Evolutionary conservation across 2,113 vertebrate species (phyloP).

Genomic region (Mandrillus leucophaeus): DNA sequence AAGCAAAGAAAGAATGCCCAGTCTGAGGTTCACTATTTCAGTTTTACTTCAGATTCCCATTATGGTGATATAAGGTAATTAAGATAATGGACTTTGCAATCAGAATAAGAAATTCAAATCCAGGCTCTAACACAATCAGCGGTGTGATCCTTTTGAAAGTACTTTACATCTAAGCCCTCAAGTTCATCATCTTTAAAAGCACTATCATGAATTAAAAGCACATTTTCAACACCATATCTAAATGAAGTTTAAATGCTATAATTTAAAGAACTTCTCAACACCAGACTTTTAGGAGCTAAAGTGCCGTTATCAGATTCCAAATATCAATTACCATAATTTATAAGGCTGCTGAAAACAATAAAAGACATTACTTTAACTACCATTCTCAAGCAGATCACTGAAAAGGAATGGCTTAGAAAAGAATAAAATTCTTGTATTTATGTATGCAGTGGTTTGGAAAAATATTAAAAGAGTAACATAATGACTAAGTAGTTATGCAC

Average conservation of each 20-base stretch:
- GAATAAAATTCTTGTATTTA: not conserved
- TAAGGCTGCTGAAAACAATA: not conserved
- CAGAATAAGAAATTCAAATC: not conserved
- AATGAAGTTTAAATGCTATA: not conserved
- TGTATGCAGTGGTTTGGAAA: not conserved
- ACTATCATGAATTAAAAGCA: not conserved
- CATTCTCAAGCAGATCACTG: not conserved
- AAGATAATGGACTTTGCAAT: not conserved
- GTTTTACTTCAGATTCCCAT: not conserved
- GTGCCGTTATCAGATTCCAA: not conserved
- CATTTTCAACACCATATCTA: not conserved
- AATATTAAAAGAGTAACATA: not conserved
- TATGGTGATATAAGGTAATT: not conserved
- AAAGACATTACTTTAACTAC: not conserved
- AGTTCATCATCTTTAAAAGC: not conserved
- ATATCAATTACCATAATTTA: not conserved
- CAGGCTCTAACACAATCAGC: not conserved
- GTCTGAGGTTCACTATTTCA: not conserved
- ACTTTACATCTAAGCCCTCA: not conserved
- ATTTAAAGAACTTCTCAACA: not conserved
- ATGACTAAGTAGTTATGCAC: not conserved
- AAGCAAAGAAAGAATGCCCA: not conserved
- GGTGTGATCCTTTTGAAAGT: not conserved
- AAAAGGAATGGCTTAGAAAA: constrained; percentile 53
- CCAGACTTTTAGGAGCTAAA: not conserved